These are phyloP conservation scores for Boleophthalmus pectinirostris DNA, from an alignment of 2,113 vertebrate genomes.

Conservation along the genomic window DNA sequence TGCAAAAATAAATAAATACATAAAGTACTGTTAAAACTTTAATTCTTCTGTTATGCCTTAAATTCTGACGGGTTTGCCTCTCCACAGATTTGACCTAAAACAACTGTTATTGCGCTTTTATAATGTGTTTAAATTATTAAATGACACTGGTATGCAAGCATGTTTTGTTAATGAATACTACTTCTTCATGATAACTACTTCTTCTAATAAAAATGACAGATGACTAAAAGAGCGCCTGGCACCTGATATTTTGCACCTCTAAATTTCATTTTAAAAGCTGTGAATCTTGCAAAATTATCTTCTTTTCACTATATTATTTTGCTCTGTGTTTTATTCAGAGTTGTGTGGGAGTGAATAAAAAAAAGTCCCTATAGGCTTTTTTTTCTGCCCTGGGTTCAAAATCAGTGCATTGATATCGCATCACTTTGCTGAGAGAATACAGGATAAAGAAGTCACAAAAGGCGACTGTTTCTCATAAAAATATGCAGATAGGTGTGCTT, in stretches of 20 bases:
- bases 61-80: too few relatives aligned
- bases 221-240: neutral
- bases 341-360: conserved; percentile 23
- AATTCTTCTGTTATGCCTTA: too few relatives aligned
- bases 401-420: conserved; percentile 22
- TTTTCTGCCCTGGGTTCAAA: conserved; percentile 46
- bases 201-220: too few relatives aligned
- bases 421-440: conserved; percentile 25
- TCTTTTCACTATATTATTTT: conserved; percentile 27
- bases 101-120: too few relatives aligned
- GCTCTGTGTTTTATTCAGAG: conserved; percentile 12
- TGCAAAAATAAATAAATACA: too few relatives aligned
- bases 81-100: too few relatives aligned
- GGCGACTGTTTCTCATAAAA: conserved; percentile 42
- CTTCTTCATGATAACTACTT: too few relatives aligned
- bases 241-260: conserved; percentile 3
- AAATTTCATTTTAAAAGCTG: neutral
- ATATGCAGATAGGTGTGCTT: conserved; percentile 29
- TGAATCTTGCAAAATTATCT: conserved; percentile 29
- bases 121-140: too few relatives aligned
- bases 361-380: conserved; percentile 37
- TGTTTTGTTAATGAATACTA: too few relatives aligned
- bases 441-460: conserved; percentile 43
- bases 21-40: too few relatives aligned
- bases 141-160: too few relatives aligned